phyloP scores from a whole-genome alignment of 2,113 vertebrate species.

The Cyanistes caeruleus region DNA sequence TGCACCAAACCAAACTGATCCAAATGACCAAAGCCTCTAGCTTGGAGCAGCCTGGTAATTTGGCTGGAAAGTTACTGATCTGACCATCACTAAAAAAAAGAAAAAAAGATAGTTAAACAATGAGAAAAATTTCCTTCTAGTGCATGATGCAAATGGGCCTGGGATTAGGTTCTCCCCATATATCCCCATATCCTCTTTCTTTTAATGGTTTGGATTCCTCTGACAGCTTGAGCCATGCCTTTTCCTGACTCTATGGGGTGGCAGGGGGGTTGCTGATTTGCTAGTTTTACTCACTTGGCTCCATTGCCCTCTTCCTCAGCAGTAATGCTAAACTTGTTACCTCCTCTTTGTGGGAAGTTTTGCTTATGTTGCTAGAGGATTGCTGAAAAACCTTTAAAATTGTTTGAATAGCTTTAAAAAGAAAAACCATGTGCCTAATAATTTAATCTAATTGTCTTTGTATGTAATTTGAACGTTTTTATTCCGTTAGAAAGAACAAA shows the following conservation, averaged over 20 bases:
- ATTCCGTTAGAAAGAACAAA: background rate
- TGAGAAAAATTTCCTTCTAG: background rate
- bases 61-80: background rate
- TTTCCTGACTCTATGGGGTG: background rate
- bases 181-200: background rate
- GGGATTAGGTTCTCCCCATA: background rate
- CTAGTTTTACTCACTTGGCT: slow-evolving; percentile 10
- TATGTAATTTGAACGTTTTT: background rate
- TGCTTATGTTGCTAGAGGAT: slow-evolving; percentile 12
- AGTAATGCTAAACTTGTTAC: slow-evolving; percentile 41
- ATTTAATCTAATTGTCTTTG: slow-evolving; percentile 33
- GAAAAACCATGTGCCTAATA: background rate
- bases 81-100: background rate
- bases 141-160: background rate
- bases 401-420: slow-evolving; percentile 38
- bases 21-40: background rate
- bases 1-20: background rate
- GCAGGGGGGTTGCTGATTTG: background rate
- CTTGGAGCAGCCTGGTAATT: background rate
- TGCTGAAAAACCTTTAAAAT: slow-evolving; percentile 10
- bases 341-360: slow-evolving; percentile 28
- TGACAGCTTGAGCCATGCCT: background rate
- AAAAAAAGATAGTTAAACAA: background rate
- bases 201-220: background rate
- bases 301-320: background rate